Evolutionary conservation across 2,113 vertebrate species (phyloP).

Genomic region (Pachypanchax playfairii): DNA sequence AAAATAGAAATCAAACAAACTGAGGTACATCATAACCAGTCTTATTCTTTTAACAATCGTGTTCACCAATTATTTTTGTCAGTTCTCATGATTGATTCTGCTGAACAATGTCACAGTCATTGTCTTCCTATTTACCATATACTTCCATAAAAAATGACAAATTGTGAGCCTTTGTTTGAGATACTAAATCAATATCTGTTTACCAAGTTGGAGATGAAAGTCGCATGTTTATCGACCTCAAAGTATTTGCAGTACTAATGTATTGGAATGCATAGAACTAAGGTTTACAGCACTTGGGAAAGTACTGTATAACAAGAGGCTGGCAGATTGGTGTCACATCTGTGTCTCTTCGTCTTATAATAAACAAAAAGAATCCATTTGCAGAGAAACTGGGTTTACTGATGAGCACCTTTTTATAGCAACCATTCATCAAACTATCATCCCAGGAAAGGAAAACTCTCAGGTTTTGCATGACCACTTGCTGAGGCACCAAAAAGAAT

Average conservation of each 20-base stretch:
- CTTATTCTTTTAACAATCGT: constrained; percentile 52
- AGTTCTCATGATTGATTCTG: constrained; percentile 56
- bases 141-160: constrained; percentile 35
- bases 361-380: constrained; percentile 41
- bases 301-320: constrained; percentile 37
- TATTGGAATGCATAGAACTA: constrained; percentile 80
- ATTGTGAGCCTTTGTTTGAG: constrained; percentile 28
- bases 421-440: constrained; percentile 46
- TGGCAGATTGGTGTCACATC: constrained; percentile 51
- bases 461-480: constrained; percentile 43
- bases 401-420: constrained; percentile 42
- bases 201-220: constrained; percentile 16
- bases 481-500: constrained; percentile 57
- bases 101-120: constrained; percentile 43
- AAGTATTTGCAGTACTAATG: constrained; percentile 53
- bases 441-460: constrained; percentile 45
- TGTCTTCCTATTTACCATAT: constrained; percentile 40
- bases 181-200: constrained; percentile 28
- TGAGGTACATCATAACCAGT: constrained; percentile 66
- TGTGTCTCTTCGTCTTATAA: constrained; percentile 54
- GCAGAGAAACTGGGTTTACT: constrained; percentile 25
- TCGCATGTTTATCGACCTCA: constrained; percentile 31
- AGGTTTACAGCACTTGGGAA: constrained; percentile 58
- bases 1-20: constrained; percentile 68
- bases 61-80: constrained; percentile 51